Evolutionary conservation across 2,888 invertebrate species (phyloP).

Genomic region (Rhaphigaster nebulosa): DNA sequence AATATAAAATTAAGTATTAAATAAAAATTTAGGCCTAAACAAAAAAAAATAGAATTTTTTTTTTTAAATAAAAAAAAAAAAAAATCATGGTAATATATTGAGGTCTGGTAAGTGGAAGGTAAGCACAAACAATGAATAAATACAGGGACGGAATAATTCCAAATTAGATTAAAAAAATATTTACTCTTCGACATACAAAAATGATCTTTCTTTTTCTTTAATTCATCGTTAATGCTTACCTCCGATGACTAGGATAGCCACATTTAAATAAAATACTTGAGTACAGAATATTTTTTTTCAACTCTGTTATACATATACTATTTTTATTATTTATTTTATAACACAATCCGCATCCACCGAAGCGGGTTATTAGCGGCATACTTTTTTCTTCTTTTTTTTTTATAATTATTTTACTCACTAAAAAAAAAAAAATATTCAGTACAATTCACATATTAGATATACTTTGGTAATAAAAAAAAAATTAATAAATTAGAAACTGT

Average conservation of each 20-base stretch:
- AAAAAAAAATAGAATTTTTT: neutral
- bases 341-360: neutral
- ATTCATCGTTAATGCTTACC: constrained; percentile 7
- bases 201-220: neutral
- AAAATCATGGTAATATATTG: constrained; percentile 27
- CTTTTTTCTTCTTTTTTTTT: neutral
- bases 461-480: constrained; percentile 22
- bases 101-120: neutral
- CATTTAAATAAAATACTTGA: constrained; percentile 6
- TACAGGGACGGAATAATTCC: neutral
- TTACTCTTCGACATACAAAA: neutral
- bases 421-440: constrained; percentile 1
- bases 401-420: neutral
- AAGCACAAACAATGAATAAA: neutral
- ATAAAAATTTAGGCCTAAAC: neutral
- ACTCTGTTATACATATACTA: neutral
- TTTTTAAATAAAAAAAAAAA: neutral
- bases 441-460: neutral
- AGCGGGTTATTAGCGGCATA: neutral
- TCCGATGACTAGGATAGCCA: constrained; percentile 32
- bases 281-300: neutral
- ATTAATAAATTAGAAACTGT: neutral
- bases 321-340: neutral
- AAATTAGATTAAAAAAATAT: constrained; percentile 13
- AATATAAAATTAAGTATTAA: constrained; percentile 37